A percentile compares a stretch with the other conserved stretches of the same genome.
Conservation (phyloP, 2,888 invertebrate species). For the Ypsolopha sequella region DNA sequence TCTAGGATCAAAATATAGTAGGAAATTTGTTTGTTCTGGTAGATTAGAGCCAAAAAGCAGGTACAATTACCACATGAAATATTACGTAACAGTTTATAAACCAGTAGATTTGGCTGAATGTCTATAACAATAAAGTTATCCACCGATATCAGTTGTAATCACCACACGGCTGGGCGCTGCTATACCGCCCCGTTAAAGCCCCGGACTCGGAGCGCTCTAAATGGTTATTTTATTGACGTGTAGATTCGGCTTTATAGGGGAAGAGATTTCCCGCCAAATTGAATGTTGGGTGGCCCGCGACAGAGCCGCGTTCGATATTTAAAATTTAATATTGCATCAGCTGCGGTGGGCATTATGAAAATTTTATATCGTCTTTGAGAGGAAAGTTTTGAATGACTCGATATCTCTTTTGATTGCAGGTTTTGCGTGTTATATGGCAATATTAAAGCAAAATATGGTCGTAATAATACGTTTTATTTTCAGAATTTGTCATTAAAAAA, state of each 20-base stretch:
- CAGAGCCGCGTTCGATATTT: conserved; percentile 46
- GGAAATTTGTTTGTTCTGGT: too few relatives aligned
- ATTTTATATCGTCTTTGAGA: conserved; percentile 30
- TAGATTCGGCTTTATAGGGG: conserved; percentile 25
- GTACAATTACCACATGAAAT: too few relatives aligned
- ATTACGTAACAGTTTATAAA: too few relatives aligned
- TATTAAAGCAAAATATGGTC: background rate
- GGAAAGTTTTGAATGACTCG: conserved; percentile 13
- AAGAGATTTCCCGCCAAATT: conserved; percentile 47
- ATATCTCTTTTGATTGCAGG: conserved; percentile 8
- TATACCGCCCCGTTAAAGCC: conserved; percentile 12
- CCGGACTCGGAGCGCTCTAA: conserved; percentile 13
- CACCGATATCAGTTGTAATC: conserved; percentile 5
- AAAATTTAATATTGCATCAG: conserved; percentile 65
- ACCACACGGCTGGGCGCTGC: conserved; percentile 5
- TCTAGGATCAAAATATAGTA: too few relatives aligned
- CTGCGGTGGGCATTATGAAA: conserved; percentile 52
- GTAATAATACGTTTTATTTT: background rate
- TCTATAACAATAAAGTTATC: conserved; percentile 10
- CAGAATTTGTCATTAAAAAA: too few relatives aligned
- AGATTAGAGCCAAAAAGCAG: too few relatives aligned
- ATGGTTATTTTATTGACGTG: conserved; percentile 32
- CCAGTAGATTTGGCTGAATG: conserved; percentile 4
- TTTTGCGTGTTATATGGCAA: background rate
- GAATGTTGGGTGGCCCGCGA: conserved; percentile 29